Evolutionary conservation across 1,140 invertebrate species (phyloP), one percentile per base, ranked within the genome.

Genomic region (Thaumatotibia leucotreta): DNA sequence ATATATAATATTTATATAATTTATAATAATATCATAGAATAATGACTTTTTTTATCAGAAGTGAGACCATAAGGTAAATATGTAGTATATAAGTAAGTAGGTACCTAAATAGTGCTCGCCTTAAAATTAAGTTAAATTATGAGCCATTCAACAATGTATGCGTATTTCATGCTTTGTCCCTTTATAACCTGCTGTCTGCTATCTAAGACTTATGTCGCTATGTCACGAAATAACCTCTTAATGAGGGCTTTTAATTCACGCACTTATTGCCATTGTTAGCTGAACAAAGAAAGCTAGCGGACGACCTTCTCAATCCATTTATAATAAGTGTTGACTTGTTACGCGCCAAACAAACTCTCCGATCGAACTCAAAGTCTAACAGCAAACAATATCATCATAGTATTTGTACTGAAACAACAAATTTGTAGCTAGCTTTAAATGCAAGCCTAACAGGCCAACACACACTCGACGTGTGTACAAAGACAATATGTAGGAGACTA

Each of bases 371-470:
- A 83, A 87, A 89, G 83, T 84, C 82, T 74, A 84, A 89, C 85
- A 77, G 80, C 88, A 91, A 89, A 91, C 88, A 91, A 87, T 88
- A 90, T 89, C 85, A 88, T 84, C 81, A 81, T 84, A 82, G 78
- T 88, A 87, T 88, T 88, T 90, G 86, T 88, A 84, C 80, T 88
- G 82, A 84, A 91, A 91, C 86, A 89, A 90, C 88, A 90, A 89
- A 87, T 88, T 89, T 89, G 86, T 89, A 89, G 83, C 84, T 74
- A 91, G 86, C 86, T 91, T 88, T 87, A 85, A 88, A 86, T 88
- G 85, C 86, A 84, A 84, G 82, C 83, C 77, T 77, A 82, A 84
- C 86, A 85, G 76, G 79, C 84, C 63, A 75, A 74, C 85, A 86
- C 83, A 88, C 85, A 89, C 88, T 90, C 86, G 78, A 67, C 69